These are phyloP conservation scores for Pogonus chalceus DNA, from an alignment of 1,140 invertebrate genomes.

Conservation along the genomic window DNA sequence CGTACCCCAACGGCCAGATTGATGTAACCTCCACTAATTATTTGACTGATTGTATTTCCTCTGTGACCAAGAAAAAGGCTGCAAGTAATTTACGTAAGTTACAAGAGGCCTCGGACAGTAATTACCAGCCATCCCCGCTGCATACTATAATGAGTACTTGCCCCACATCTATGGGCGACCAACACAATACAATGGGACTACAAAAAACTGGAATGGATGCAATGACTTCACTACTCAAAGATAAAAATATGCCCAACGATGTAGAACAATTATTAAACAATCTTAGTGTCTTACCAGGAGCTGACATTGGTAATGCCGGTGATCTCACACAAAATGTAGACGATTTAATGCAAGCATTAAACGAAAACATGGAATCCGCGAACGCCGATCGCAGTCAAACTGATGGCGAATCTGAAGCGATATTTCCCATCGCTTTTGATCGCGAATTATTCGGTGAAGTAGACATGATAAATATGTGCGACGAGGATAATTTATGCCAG, in stretches of 20 bases:
- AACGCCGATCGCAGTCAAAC: constrained; percentile 27
- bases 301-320: constrained; percentile 26
- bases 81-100: constrained; percentile 15
- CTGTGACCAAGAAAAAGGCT: too few relatives aligned
- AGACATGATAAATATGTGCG: constrained; percentile 46
- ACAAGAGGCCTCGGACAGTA: constrained; percentile 12
- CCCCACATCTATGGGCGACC: constrained; percentile 52
- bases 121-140: constrained; percentile 25
- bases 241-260: constrained; percentile 31
- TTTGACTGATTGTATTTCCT: too few relatives aligned
- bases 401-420: constrained; percentile 44
- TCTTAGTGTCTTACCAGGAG: too few relatives aligned
- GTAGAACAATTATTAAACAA: constrained; percentile 45
- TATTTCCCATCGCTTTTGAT: constrained; percentile 50
- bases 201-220: constrained; percentile 30
- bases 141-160: constrained; percentile 34
- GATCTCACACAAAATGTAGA: constrained; percentile 48
- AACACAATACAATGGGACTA: constrained; percentile 49
- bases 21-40: constrained; percentile 14
- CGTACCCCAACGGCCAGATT: constrained; percentile 1
- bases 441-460: constrained; percentile 45
- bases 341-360: constrained; percentile 50
- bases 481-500: constrained; percentile 37
- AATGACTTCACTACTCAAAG: constrained; percentile 22
- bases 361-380: constrained; percentile 52